Evolutionary conservation across 1,140 invertebrate species (phyloP).

Genomic region (Lethrus apterus): DNA sequence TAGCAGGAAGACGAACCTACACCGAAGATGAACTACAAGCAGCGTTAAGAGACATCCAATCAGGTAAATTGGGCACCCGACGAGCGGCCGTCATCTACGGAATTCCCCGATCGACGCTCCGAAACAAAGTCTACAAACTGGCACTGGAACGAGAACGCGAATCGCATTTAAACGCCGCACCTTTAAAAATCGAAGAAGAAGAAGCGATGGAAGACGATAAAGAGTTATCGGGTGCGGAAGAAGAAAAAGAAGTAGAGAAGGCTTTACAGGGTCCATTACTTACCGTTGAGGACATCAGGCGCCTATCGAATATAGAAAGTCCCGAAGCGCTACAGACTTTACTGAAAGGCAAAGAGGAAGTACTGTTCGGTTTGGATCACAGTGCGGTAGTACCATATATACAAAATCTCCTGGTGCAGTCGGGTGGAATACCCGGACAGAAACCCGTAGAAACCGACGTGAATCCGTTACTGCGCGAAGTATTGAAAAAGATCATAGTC

Average conservation of each 20-base stretch:
- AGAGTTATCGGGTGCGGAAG: constrained; percentile 56
- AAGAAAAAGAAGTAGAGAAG: constrained; percentile 56
- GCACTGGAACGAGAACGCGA: constrained; percentile 62
- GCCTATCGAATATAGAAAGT: constrained; percentile 49
- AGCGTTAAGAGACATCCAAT: constrained; percentile 85
- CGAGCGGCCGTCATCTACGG: constrained; percentile 91
- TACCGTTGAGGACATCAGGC: constrained; percentile 53
- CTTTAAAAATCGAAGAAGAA: constrained; percentile 39
- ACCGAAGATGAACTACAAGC: constrained; percentile 86
- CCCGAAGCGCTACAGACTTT: constrained; percentile 52
- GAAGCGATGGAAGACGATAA: constrained; percentile 46
- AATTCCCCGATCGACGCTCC: constrained; percentile 87
- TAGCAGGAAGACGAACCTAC: constrained; percentile 63
- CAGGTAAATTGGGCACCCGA: constrained; percentile 83
- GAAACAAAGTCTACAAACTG: constrained; percentile 90
- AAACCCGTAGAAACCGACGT: constrained; percentile 18
- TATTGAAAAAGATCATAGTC: constrained; percentile 51
- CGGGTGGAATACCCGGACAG: constrained; percentile 19
- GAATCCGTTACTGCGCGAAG: constrained; percentile 46
- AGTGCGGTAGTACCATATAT: constrained; percentile 52
- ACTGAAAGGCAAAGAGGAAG: constrained; percentile 44
- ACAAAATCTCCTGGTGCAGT: constrained; percentile 36
- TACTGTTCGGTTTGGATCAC: constrained; percentile 48
- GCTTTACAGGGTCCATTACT: constrained; percentile 50
- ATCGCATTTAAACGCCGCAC: constrained; percentile 46